These are phyloP conservation scores for Bombus fervidus DNA, from an alignment of 1,140 invertebrate genomes.

Conservation along the genomic window DNA sequence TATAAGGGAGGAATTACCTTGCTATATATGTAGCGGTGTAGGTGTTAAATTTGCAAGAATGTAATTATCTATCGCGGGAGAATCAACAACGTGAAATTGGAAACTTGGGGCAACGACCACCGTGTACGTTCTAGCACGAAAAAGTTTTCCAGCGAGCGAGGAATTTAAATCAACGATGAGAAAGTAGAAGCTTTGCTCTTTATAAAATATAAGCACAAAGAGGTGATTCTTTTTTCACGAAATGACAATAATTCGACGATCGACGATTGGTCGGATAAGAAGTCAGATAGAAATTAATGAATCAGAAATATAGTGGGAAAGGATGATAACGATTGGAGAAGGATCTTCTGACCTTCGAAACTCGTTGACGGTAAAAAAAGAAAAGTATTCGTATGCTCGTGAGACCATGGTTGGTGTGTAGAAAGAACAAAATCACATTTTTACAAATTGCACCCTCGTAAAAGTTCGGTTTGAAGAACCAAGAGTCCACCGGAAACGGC, in stretches of 20 bases:
- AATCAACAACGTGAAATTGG: background rate
- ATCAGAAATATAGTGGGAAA: too few species aligned
- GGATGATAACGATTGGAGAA: too few species aligned
- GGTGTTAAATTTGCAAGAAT: background rate
- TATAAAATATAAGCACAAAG: too few species aligned
- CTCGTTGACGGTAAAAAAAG: background rate
- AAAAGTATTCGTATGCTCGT: background rate
- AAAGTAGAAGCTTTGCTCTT: too few species aligned
- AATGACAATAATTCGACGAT: too few species aligned
- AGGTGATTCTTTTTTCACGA: too few species aligned
- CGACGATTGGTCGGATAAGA: too few species aligned
- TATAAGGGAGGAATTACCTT: too few species aligned
- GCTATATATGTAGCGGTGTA: too few species aligned
- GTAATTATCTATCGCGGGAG: background rate
- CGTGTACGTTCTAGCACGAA: background rate
- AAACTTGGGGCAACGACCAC: background rate
- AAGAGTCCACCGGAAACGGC: background rate
- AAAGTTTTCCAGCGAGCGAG: background rate
- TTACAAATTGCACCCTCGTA: background rate
- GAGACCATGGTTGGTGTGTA: background rate
- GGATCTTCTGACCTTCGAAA: background rate
- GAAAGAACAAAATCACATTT: background rate
- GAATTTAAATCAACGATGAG: background rate
- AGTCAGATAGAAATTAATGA: too few species aligned
- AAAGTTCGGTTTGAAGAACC: background rate